Base-by-base conservation (phyloP, 2,888 invertebrate species). In the Pammene fasciana region DNA sequence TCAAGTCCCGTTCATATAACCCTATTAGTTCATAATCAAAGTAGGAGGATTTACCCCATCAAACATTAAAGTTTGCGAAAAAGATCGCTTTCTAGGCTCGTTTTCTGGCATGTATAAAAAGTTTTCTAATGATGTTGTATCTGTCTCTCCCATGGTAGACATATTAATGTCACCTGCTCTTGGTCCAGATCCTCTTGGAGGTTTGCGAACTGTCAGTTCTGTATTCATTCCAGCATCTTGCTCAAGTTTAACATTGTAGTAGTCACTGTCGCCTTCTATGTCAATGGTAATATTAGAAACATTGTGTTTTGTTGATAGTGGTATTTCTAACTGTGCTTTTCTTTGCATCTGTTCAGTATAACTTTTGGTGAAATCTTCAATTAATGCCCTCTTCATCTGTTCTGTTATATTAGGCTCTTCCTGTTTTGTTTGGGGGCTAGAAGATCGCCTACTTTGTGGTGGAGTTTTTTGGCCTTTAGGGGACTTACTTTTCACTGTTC, bases 201-300 rank as follows among this genome's bases (percentile, higher is more conserved):
- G 82, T 73, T 84, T 88, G 62, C 78, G 78, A 8, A 84, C 77
- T 13, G 77, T 78, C 11, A 88, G 67, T 73, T 86, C 85, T 18
- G 86, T 85, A 46, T 77, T 78, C 16, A 74, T 62, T 9, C 62
- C 41, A 26, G n/a, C 73, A 50, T 78, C 79, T 68, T 84, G 83
- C 68, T 81, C 78, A 66, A 88, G 82, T 55, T 79, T 68, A 7
- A 89, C 80, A 72, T 87, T 82, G 71, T 87, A 90, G 67, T 73
- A 75, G 71, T 89, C 88, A 26, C 81, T 82, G 14, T 86, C 84
- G 60, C 81, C 83, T 11, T 89, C 84, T 67, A 90, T 87, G 72
- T 87, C 86, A 41, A 89, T 76, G 14, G 85, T 80, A 9, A 88
- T 78, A 73, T 81, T 85, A 10, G 90, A 88, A 46, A 77, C 75